Base-by-base conservation (phyloP, 2,888 invertebrate genomes). In the Apantesis nais region DNA sequence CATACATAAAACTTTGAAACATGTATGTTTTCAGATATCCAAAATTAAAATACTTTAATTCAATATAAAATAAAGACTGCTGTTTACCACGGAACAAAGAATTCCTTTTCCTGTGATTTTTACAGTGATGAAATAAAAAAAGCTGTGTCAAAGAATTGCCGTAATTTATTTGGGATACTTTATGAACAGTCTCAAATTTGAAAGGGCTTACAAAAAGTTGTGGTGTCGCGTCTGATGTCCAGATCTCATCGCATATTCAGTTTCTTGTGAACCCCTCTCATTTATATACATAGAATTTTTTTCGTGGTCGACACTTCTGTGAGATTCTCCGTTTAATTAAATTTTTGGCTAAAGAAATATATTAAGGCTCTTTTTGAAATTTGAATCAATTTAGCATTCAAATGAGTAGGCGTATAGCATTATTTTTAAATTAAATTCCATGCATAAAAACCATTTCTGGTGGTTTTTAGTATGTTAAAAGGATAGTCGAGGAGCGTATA, bases 211-310 rank as follows among this genome's bases (percentile, higher is more conserved):
- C 77, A 78, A 75, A 78, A 79, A 80, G 62, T 66, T 67, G 60
- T 31, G 70, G 61, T 48, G 48, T 68, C 58, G 16, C 72, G 69
- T 68, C 74, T 72, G 71, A 68, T 79, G 79, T 73, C 81, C 75
- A 73, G 78, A 66, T 73, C 78, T 74, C 81, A 80, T 80, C 75
- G 75, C 81, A 79, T 80, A 80, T 80, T 80, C 81, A 80, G 79
- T 81, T 77, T 79, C 75, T 80, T 77, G 75, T 77, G 71, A 75
- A 77, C 76, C 81, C n/a, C 70, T 74, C 81, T 80, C 79, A 79
- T 81, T 80, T 77, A 80, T 80, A 81, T 77, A 78, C 78, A 80
- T 80, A 64, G 75, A 80, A 74, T 25, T 78, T 81, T 79, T 79
- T 81, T 71, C 77, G 71, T 68, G 16, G 16, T 25, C 29, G 66